Evolutionary conservation across 1,140 invertebrate species (phyloP), one percentile per base, ranked within the genome.

Genomic region (Calliphora vicina): DNA sequence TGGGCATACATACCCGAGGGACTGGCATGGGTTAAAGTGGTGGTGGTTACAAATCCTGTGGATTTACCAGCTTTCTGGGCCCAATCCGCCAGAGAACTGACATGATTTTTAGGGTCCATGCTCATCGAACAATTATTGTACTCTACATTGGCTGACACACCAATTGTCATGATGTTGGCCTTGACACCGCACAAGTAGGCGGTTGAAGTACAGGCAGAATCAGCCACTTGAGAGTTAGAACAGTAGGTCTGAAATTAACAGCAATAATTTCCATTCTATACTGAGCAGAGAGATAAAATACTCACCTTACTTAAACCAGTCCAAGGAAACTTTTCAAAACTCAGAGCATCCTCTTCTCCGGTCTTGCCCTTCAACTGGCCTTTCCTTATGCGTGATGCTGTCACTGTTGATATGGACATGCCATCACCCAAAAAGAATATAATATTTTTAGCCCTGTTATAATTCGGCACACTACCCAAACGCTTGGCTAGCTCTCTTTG

Each of bases 371-470:
- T 71, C 0, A 90, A 88, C 86, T 96, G 94, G 0, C 94, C 95
- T 86, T 93, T 92, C 27, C 93, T 92, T 35, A 95, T 94, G 80
- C 95, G 91, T 17, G 93, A 93, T 0, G 95, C 94, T 0, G 94
- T 94, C 12, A 96, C 85, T 0, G 95, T 96, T 1, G 94, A 91
- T 13, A 96, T 88, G 1, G 94, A 95, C 93, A 96, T 94, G 4
- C 96, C 96, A 86, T 96, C 95, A 0, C 96, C 96, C 57, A 97
- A 87, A 85, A 96, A 95, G 83, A 96, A 88, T 15, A 96, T 93
- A 0, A 95, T 91, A 87, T 96, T 96, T 85, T 94, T 95, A 6
- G 95, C 95, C 73, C 83, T 2, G 1, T 45, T 83, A 82, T 1
- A 85, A 13, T 80, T 82, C 8, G 42, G 73, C 1, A 45, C 45